Conservation (phyloP, 2,797 vertebrate species). For the Coranthus polyacanthus region DNA sequence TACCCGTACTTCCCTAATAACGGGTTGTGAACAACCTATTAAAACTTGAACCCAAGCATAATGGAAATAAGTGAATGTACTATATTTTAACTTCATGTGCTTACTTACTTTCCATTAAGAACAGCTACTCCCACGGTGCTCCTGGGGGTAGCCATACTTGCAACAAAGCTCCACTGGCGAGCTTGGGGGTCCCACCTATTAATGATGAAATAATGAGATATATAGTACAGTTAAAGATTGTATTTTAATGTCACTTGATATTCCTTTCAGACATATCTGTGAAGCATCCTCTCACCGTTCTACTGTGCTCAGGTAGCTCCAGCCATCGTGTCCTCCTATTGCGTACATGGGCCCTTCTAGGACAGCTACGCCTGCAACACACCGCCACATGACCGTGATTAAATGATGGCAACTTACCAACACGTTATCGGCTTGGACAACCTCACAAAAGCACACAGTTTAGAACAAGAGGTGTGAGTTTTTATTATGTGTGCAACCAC, state of each 20-base stretch:
- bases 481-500: slow-evolving; percentile 26
- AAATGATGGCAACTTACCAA: slow-evolving; percentile 27
- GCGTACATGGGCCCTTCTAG: slow-evolving; percentile 98
- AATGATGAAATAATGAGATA: slow-evolving; percentile 5
- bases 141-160: slow-evolving; percentile 96
- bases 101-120: slow-evolving; percentile 93
- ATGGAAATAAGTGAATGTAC: neutral
- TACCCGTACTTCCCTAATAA: too few species aligned
- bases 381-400: slow-evolving; percentile 22
- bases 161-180: slow-evolving; percentile 98
- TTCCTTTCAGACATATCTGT: neutral
- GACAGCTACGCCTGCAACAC: slow-evolving; percentile 91
- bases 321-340: slow-evolving; percentile 97
- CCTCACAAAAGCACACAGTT: slow-evolving; percentile 17
- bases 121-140: slow-evolving; percentile 98
- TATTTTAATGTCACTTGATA: neutral
- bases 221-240: neutral
- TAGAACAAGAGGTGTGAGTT: slow-evolving; percentile 20
- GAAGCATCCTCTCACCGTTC: slow-evolving; percentile 86
- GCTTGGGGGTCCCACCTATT: slow-evolving; percentile 93
- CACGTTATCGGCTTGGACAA: slow-evolving; percentile 26
- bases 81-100: neutral
- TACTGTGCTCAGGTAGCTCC: slow-evolving; percentile 98
- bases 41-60: neutral
- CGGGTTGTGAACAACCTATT: too few species aligned